phyloP scores from a whole-genome alignment of 2,113 vertebrate species.

The Patagioenas fasciata region DNA sequence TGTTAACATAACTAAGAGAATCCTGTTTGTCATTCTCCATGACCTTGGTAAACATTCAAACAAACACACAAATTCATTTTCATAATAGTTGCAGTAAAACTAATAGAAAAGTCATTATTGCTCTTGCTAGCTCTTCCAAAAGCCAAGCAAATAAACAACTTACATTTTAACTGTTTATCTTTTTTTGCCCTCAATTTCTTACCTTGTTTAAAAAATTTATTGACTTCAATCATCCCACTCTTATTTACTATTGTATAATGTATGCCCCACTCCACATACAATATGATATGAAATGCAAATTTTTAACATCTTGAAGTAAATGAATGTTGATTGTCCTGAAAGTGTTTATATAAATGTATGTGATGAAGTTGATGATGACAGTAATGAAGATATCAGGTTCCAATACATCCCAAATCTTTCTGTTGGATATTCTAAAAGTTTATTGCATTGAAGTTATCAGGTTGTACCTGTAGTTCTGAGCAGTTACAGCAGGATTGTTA shows the following conservation, averaged over 20 bases:
- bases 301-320: not conserved
- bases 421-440: not conserved
- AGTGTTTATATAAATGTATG: not conserved
- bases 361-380: not conserved
- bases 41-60: constrained; percentile 15
- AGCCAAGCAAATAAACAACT: not conserved
- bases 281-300: not conserved
- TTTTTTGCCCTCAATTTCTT: not conserved
- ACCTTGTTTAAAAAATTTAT: not conserved
- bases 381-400: not conserved
- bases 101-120: not conserved
- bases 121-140: not conserved
- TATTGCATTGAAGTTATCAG: not conserved
- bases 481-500: not conserved
- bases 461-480: not conserved
- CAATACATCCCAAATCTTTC: not conserved
- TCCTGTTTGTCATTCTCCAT: not conserved
- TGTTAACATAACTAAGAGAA: not conserved
- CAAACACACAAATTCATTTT: constrained; percentile 7
- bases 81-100: not conserved
- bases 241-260: not conserved
- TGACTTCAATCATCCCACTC: not conserved
- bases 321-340: not conserved
- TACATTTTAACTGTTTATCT: not conserved
- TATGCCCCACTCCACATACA: not conserved